A percentile compares a stretch with the other conserved stretches of the same genome.
These are phyloP conservation scores for Hassar affinis DNA, from an alignment of 2,113 vertebrate genomes.

Conservation along the genomic window DNA sequence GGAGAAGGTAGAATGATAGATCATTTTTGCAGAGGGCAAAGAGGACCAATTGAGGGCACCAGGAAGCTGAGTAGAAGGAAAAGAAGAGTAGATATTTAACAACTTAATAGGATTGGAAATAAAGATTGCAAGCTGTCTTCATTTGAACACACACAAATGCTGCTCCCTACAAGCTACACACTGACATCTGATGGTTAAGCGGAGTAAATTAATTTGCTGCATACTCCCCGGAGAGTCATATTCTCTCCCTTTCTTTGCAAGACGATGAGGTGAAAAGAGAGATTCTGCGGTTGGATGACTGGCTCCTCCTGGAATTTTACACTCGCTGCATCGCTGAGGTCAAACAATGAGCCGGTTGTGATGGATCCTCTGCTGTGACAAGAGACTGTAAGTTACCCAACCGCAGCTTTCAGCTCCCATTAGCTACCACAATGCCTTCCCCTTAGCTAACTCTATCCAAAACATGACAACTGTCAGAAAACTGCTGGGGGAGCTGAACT, in stretches of 20 bases:
- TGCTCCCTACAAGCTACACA: constrained; percentile 52
- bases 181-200: constrained; percentile 70
- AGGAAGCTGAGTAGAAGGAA: constrained; percentile 13
- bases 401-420: constrained; percentile 42
- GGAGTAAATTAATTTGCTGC: constrained; percentile 61
- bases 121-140: neutral
- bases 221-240: constrained; percentile 20
- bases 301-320: constrained; percentile 33
- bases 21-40: constrained; percentile 18
- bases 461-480: constrained; percentile 35
- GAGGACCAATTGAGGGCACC: constrained; percentile 34
- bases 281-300: constrained; percentile 33
- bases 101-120: constrained; percentile 27
- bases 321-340: constrained; percentile 30
- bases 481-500: constrained; percentile 22
- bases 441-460: constrained; percentile 16
- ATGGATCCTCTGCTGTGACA: constrained; percentile 47
- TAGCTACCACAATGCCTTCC: constrained; percentile 31
- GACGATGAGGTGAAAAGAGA: constrained; percentile 25
- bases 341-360: constrained; percentile 45
- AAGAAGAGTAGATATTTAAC: constrained; percentile 1
- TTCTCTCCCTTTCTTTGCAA: neutral
- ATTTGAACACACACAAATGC: neutral
- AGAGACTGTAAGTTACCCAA: constrained; percentile 45
- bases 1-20: constrained; percentile 20